Evolutionary conservation across 2,113 vertebrate species (phyloP).

Genomic region (Hyla sarda): DNA sequence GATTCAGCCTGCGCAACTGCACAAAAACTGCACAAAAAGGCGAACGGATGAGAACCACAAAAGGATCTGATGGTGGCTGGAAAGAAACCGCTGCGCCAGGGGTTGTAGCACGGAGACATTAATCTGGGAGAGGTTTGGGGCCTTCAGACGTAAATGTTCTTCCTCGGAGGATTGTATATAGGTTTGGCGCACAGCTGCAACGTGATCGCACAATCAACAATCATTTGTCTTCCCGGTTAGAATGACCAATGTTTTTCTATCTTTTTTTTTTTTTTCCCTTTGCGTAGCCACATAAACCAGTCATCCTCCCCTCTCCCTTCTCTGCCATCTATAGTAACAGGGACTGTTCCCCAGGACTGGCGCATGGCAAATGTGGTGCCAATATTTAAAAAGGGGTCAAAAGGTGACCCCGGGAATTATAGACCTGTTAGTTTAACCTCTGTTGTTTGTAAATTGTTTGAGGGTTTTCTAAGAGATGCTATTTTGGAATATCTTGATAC

Average conservation of each 20-base stretch:
- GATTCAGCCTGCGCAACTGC: neutral
- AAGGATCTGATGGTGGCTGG: neutral
- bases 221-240: slow-evolving; percentile 25
- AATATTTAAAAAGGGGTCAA: too few species aligned
- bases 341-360: too few species aligned
- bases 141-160: neutral
- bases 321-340: too few species aligned
- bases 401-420: too few species aligned
- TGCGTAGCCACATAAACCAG: slow-evolving; percentile 13
- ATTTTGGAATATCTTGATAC: too few species aligned
- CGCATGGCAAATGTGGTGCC: too few species aligned
- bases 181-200: slow-evolving; percentile 21
- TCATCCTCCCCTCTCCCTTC: neutral
- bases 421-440: too few species aligned
- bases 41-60: neutral
- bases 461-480: too few species aligned
- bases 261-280: neutral
- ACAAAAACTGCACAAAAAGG: neutral
- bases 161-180: slow-evolving; percentile 24
- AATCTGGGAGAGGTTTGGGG: slow-evolving; percentile 12
- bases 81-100: neutral
- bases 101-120: neutral
- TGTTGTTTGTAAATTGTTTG: too few species aligned
- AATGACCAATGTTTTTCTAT: slow-evolving; percentile 33
- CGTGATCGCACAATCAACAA: slow-evolving; percentile 32